Percentiles rank a stretch among this genome's conserved stretches.
Evolutionary conservation across 2,888 invertebrate genomes (phyloP).

Genomic region (Deroplatys truncata): DNA sequence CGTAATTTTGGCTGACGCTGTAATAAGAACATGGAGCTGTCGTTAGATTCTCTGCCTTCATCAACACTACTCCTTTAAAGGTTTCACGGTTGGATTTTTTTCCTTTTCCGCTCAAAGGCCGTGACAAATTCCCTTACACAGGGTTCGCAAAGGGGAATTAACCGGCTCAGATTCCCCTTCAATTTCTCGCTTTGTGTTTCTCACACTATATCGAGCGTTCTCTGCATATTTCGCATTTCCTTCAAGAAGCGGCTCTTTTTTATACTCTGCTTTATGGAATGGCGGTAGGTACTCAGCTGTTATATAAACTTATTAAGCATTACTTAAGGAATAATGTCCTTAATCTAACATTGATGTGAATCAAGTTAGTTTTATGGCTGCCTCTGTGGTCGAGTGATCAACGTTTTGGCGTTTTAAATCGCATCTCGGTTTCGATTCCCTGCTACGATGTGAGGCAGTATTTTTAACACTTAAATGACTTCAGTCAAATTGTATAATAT

Average conservation of each 20-base stretch:
- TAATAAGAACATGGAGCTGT: background rate
- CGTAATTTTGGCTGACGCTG: background rate
- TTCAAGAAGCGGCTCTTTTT: background rate
- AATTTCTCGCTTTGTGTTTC: background rate
- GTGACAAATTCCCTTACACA: background rate
- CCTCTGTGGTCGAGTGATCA: too few relatives aligned
- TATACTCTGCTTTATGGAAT: background rate
- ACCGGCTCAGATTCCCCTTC: background rate
- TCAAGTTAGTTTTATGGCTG: too few relatives aligned
- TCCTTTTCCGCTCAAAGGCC: background rate
- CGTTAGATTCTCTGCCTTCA: background rate
- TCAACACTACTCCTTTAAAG: background rate
- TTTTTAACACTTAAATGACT: too few relatives aligned
- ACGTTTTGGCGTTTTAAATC: too few relatives aligned
- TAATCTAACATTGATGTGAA: too few relatives aligned
- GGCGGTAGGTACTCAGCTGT: too few relatives aligned
- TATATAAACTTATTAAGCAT: too few relatives aligned
- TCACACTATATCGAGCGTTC: background rate
- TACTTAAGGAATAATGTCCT: too few relatives aligned
- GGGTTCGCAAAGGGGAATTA: background rate
- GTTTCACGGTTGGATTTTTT: background rate
- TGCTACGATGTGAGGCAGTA: too few relatives aligned
- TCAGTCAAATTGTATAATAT: too few relatives aligned
- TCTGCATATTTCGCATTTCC: background rate
- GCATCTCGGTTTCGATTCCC: too few relatives aligned